phyloP scores from a whole-genome alignment of 2,113 vertebrate species.

The Dipodomys stephensi region DNA sequence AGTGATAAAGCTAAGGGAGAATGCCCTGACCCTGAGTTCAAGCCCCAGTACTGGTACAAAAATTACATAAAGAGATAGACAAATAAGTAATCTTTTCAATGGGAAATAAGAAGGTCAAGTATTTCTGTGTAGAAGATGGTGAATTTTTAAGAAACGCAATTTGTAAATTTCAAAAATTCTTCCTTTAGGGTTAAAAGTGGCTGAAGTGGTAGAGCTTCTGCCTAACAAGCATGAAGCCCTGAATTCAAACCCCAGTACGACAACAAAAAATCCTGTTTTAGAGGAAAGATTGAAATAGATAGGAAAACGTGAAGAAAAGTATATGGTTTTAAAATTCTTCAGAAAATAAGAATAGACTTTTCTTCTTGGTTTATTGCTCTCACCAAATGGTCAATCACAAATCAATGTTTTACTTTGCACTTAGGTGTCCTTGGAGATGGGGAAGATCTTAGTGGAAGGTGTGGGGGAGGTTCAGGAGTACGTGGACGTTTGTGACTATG shows the following conservation, averaged over 20 bases:
- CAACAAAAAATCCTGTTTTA: not conserved
- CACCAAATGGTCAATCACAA: not conserved
- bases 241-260: too few relatives aligned
- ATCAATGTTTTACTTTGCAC: not conserved
- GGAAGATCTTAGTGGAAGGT: slow-evolving; percentile 97
- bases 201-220: too few relatives aligned
- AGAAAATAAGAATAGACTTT: not conserved
- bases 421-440: slow-evolving; percentile 98
- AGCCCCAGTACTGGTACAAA: too few relatives aligned
- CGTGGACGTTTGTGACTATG: slow-evolving; percentile 97
- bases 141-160: not conserved
- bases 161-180: slow-evolving; percentile 17
- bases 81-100: not conserved
- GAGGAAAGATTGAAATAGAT: not conserved
- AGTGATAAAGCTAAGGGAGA: too few relatives aligned
- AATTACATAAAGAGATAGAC: too few relatives aligned
- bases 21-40: too few relatives aligned
- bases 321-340: not conserved
- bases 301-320: slow-evolving; percentile 32
- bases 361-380: not conserved
- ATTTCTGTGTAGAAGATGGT: not conserved
- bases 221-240: too few relatives aligned
- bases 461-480: slow-evolving; percentile 99
- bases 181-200: not conserved
- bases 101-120: not conserved